Conservation (phyloP, 2,888 invertebrate genomes). For the Phyllotreta striolata region DNA sequence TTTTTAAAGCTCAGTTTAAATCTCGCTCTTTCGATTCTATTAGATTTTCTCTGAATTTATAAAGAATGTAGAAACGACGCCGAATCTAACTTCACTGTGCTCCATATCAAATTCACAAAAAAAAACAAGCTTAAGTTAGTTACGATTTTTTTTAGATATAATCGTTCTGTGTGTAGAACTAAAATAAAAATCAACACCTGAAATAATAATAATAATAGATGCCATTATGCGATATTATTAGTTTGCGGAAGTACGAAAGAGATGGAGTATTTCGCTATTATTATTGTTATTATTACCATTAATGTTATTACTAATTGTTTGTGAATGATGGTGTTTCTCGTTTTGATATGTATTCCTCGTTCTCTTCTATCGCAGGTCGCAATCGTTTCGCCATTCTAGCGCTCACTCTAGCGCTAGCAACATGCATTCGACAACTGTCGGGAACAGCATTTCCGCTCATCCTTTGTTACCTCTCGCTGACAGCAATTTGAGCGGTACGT, state of each 20-base stretch:
- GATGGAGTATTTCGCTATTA: not conserved
- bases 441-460: constrained; percentile 91
- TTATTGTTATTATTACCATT: not conserved
- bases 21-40: no score
- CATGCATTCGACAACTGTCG: constrained; percentile 75
- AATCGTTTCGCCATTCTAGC: constrained; percentile 87
- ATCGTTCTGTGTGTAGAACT: constrained; percentile 49
- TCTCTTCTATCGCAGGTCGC: constrained; percentile 81
- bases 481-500: constrained; percentile 67
- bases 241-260: no score
- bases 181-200: constrained; percentile 6
- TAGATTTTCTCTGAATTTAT: constrained; percentile 1
- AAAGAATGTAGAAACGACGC: constrained; percentile 40
- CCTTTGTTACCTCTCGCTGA: constrained; percentile 88
- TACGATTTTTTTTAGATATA: constrained; percentile 39
- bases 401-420: constrained; percentile 74
- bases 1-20: no score
- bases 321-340: constrained; percentile 42
- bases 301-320: not conserved
- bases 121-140: constrained; percentile 46
- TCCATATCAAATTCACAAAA: constrained; percentile 50
- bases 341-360: constrained; percentile 56
- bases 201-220: not conserved
- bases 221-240: no score
- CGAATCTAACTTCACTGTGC: constrained; percentile 50